Conservation (phyloP, 2,797 vertebrate genomes). For the Hafferia zeledoni region DNA sequence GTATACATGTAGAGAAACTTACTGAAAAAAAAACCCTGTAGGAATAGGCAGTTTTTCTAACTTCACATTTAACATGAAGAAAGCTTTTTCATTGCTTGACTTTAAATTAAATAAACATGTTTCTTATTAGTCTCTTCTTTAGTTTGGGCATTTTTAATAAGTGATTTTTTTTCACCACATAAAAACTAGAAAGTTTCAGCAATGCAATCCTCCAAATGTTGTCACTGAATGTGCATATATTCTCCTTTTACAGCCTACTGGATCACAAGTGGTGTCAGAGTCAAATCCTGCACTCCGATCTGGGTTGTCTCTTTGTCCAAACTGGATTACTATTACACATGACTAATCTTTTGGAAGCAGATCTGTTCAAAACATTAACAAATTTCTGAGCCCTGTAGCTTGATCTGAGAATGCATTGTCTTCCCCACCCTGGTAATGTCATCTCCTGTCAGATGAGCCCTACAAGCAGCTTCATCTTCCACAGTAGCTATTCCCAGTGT, state of each 20-base stretch:
- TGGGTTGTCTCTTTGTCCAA: neutral
- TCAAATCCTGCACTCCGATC: neutral
- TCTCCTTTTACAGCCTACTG: neutral
- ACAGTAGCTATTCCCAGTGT: fast-evolving
- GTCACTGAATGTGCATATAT: neutral
- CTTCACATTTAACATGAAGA: neutral
- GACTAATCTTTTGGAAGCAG: neutral
- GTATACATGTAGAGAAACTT: neutral
- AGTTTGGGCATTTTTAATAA: neutral
- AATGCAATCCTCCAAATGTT: neutral
- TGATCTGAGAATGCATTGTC: neutral
- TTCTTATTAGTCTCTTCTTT: neutral
- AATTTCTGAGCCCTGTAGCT: neutral
- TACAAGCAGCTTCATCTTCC: neutral
- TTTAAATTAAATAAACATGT: neutral
- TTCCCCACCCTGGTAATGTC: neutral
- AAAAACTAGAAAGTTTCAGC: neutral
- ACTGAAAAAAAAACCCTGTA: neutral
- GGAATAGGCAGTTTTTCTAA: neutral
- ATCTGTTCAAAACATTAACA: neutral
- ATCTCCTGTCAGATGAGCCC: neutral
- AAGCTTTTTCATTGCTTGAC: neutral
- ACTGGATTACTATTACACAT: neutral
- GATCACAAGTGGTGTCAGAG: neutral
- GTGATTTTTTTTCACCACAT: neutral